Evolutionary conservation across 2,113 vertebrate species (phyloP).

Genomic region (Eleginops maclovinus): DNA sequence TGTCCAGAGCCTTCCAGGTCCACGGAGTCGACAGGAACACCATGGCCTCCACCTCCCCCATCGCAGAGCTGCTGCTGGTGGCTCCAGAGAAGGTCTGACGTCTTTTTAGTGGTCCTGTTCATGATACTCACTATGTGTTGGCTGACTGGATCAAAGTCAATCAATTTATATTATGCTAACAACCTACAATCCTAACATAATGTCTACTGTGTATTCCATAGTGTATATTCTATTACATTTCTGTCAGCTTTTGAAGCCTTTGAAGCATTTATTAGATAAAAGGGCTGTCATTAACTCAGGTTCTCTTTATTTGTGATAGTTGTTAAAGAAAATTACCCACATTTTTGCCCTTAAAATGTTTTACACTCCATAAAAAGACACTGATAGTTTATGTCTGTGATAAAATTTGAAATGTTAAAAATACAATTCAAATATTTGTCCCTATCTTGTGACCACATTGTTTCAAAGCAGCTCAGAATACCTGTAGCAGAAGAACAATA

Average conservation of each 20-base stretch:
- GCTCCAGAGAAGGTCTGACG: conserved; percentile 86
- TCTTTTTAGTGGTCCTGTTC: background rate
- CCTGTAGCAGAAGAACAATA: background rate
- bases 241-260: too few species aligned
- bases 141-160: background rate
- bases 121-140: background rate
- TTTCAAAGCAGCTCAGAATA: too few species aligned
- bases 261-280: too few species aligned
- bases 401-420: background rate
- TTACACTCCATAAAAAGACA: background rate
- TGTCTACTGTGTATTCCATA: background rate
- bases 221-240: too few species aligned
- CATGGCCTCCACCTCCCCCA: conserved; percentile 91
- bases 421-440: background rate
- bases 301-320: background rate
- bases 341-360: background rate
- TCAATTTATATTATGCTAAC: background rate
- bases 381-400: background rate
- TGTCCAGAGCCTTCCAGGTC: conserved; percentile 92
- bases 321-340: background rate
- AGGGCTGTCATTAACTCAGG: background rate
- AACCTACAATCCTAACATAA: background rate
- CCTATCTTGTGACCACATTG: background rate
- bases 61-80: conserved; percentile 91
- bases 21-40: conserved; percentile 93